Evolutionary conservation across 2,888 invertebrate species (phyloP), one percentile per base, ranked within the genome.

Genomic region (Kuschelorhynchus macadamiae): DNA sequence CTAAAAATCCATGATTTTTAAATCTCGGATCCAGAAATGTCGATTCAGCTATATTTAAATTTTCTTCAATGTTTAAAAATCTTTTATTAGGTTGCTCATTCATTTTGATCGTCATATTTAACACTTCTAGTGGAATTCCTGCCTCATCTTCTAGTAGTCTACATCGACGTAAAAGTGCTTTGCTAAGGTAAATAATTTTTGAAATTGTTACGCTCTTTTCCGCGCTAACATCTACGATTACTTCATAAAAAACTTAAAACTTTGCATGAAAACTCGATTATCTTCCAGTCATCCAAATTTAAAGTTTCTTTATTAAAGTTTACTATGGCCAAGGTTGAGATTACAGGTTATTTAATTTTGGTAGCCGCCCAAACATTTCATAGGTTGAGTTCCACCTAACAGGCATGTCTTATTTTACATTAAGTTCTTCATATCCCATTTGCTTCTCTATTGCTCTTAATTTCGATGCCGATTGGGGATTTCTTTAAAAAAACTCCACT

Each of bases 401-500:
- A 14, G 49, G 30, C 8, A 71, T 64, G 39, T 74, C 71, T 36
- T 71, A 64, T 53, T 72, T 73, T n/a, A 74, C 17, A 61, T 72
- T 73, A 16, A 72, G 16, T 8, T 50, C 25, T n/a, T 62, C 46
- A 8, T 62, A 20, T 16, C 44, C 55, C 67, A 71, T 62, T 46
- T 65, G 70, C 14, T 55, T 53, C 56, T 72, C 60, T 0, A 36
- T 44, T 9, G n/a, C 44, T 44, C 50, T 20, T 33, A 75, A 56
- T 55, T 70, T 62, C 17, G 25, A 33, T 9, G 41, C n/a, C 16
- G 73, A 68, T 41, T 59, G 21, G 17, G 61, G 33, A 52, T 65
- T 70, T 56, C 42, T 50, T 62, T 63, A 53, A 44, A 70, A 73
- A 50, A 44, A 64, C 17, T 42, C 46, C 4, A 18, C 12, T n/a